Evolutionary conservation across 2,797 vertebrate genomes (phyloP), one percentile per base, ranked within the genome.

Genomic region (Uromys caudimaculatus): DNA sequence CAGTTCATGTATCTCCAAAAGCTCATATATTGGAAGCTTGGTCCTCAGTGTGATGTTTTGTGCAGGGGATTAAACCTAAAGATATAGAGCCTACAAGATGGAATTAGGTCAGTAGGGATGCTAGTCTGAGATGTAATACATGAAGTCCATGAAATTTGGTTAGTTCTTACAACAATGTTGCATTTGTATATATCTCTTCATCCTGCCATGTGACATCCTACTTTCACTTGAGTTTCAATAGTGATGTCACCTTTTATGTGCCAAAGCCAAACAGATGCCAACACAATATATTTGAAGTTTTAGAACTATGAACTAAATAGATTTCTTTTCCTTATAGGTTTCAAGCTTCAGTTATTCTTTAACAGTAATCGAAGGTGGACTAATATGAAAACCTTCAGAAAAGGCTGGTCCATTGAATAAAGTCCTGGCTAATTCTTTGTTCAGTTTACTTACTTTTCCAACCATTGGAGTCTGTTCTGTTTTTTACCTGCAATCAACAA

Each of bases 191-290:
- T 24, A 27, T 2, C 16, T 62, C 41, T 21, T 47, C 21, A 12
- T 23, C 2, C 56, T 52, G 10, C 24, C 2, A 2, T 10, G 5
- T 32, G 35, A 24, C 54, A 0, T 12, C 14, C 47, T 17, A 3
- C 27, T 64, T 69, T 73, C 12, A 3, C 6, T 52, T 35, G 21
- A 44, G 13, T 9, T 54, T 23, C 21, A 41, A 3, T 0, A 7
- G 27, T 67, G 58, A 56, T n/a, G 56, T n/a, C 21, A 13, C 17
- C 4, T 23, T 54, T 1, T 2, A 17, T 75, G n/a, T 24, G 13
- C 35, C 19, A 41, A 10, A 50, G 44, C 9, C 19, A 32, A 62
- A n/a, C 41, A 32, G 41, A 83, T 50, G 10, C 3, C 19, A 27
- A 4, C 24, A 75, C 29, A 69, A 75, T 24, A 24, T 19, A 11